phyloP scores from a whole-genome alignment of 2,113 vertebrate species.

The Stigmatopora nigra region DNA sequence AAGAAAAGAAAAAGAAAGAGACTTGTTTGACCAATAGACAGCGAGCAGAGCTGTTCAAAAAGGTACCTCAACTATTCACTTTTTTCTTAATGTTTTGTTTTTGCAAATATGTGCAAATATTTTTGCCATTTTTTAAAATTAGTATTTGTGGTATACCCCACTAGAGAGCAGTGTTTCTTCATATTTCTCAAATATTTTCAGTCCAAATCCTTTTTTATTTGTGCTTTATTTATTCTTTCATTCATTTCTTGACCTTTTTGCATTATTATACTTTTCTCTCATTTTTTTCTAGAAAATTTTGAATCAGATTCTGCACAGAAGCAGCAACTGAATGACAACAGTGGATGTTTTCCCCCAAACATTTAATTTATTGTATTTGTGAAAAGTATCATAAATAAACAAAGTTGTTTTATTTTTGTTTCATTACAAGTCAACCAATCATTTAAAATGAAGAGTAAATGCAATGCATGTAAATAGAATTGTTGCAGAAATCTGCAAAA shows the following conservation, averaged over 20 bases:
- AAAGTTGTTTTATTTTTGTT: neutral
- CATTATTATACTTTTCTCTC: neutral
- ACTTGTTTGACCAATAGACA: slow-evolving; percentile 76
- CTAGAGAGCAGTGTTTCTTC: slow-evolving; percentile 50
- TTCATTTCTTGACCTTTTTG: too few relatives aligned
- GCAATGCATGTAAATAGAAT: too few relatives aligned
- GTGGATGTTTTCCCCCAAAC: neutral
- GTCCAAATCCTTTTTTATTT: neutral
- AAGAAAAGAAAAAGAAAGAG: slow-evolving; percentile 79
- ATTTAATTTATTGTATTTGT: neutral
- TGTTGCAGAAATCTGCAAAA: too few relatives aligned
- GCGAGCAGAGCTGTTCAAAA: slow-evolving; percentile 81
- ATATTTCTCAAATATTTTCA: neutral
- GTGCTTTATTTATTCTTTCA: neutral
- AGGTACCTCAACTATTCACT: slow-evolving; percentile 62
- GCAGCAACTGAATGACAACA: slow-evolving; percentile 60
- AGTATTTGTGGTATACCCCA: slow-evolving; percentile 16
- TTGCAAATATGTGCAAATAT: too few relatives aligned
- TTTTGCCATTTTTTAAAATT: too few relatives aligned
- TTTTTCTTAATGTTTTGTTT: neutral
- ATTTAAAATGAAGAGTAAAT: neutral
- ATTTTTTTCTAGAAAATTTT: slow-evolving; percentile 44
- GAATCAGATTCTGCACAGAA: slow-evolving; percentile 81
- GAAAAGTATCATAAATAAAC: neutral
- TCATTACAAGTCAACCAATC: neutral